Evolutionary conservation across 2,113 vertebrate genomes (phyloP).

Genomic region (Trematomus loennbergii): DNA sequence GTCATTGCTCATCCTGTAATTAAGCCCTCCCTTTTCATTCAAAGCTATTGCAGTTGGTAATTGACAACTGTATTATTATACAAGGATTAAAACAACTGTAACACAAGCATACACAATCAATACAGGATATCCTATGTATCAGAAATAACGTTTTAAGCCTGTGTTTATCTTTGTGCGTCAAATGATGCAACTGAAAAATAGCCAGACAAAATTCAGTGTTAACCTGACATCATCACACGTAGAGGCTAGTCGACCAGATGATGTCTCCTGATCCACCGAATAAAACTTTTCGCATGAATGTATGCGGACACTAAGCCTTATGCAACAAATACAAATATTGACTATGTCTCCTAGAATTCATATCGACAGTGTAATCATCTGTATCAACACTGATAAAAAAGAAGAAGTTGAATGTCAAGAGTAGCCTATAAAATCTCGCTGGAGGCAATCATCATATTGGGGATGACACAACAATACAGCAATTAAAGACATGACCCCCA

Average conservation of each 20-base stretch:
- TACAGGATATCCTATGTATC: not conserved
- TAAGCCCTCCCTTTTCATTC: conserved; percentile 51
- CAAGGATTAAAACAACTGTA: conserved; percentile 12
- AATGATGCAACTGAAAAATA: not conserved
- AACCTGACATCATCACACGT: conserved; percentile 6
- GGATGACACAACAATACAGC: not conserved
- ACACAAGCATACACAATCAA: not conserved
- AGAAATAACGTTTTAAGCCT: conserved; percentile 7
- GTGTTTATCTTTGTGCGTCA: not conserved
- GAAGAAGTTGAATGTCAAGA: conserved; percentile 47
- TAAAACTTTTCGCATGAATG: conserved; percentile 28
- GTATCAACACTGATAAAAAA: conserved; percentile 23
- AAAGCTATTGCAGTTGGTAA: conserved; percentile 31
- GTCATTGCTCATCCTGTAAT: conserved; percentile 62
- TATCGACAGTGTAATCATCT: not conserved
- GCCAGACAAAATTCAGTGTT: not conserved
- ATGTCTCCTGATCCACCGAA: conserved; percentile 3
- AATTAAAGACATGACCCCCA: not conserved
- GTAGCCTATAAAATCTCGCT: not conserved
- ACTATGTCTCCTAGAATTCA: not conserved
- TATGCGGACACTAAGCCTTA: not conserved
- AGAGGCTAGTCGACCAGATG: not conserved
- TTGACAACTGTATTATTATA: conserved; percentile 34
- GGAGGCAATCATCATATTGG: not conserved
- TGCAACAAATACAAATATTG: not conserved